Evolutionary conservation across 2,113 vertebrate genomes (phyloP).

Genomic region (Neogobius melanostomus): DNA sequence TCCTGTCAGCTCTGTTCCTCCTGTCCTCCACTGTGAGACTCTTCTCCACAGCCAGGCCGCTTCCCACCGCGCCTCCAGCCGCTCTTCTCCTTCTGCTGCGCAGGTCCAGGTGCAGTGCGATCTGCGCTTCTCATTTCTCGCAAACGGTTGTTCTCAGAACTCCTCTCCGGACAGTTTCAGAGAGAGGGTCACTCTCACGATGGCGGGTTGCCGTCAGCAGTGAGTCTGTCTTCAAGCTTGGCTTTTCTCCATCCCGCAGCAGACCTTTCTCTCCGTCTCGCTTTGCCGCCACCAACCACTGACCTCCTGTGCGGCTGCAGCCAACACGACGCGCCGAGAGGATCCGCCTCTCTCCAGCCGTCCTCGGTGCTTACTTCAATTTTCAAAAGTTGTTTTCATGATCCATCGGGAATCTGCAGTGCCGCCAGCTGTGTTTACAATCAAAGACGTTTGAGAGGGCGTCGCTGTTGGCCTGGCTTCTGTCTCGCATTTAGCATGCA

Average conservation of each 20-base stretch:
- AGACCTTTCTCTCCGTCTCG: conserved; percentile 78
- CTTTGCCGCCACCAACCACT: conserved; percentile 76
- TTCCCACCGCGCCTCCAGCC: conserved; percentile 73
- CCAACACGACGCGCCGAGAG: conserved; percentile 75
- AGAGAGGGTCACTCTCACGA: conserved; percentile 80
- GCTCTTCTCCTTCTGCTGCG: conserved; percentile 80
- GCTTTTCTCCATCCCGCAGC: conserved; percentile 86
- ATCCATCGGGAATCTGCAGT: conserved; percentile 79
- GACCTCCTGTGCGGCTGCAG: conserved; percentile 78
- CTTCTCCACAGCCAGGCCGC: conserved; percentile 83
- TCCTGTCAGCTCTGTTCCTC: conserved; percentile 84
- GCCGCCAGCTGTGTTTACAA: conserved; percentile 79
- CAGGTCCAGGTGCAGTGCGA: conserved; percentile 79
- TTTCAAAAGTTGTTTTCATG: conserved; percentile 81
- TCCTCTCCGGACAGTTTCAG: conserved; percentile 85
- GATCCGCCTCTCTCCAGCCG: conserved; percentile 84
- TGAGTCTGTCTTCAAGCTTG: conserved; percentile 81
- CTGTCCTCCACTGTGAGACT: conserved; percentile 83
- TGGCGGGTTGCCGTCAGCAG: conserved; percentile 77
- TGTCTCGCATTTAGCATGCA: conserved; percentile 82
- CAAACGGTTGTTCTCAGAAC: conserved; percentile 78
- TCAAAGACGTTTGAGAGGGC: conserved; percentile 82
- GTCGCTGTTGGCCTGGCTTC: conserved; percentile 85
- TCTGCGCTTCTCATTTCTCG: conserved; percentile 85
- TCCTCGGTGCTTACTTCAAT: conserved; percentile 79